Evolutionary conservation across 2,888 invertebrate genomes (phyloP).

Genomic region (Timema cristinae): DNA sequence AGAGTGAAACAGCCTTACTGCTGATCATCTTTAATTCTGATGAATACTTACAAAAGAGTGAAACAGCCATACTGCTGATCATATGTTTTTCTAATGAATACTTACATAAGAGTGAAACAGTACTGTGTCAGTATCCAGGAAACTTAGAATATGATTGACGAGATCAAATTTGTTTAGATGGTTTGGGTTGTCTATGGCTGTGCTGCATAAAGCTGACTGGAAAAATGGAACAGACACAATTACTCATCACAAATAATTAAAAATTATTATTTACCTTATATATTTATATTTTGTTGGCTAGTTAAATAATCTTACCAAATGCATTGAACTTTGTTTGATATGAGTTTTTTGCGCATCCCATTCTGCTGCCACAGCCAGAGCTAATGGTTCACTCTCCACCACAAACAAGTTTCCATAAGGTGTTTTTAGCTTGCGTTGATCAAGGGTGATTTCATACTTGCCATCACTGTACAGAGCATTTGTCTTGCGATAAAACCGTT

Average conservation of each 20-base stretch:
- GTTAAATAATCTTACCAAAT: conserved; percentile 60
- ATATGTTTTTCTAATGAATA: not conserved
- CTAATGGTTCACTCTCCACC: conserved; percentile 81
- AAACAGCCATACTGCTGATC: too few relatives aligned
- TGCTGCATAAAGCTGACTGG: conserved; percentile 84
- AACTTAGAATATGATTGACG: conserved; percentile 73
- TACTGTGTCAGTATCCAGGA: conserved; percentile 76
- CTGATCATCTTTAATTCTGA: too few relatives aligned
- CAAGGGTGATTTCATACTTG: conserved; percentile 81
- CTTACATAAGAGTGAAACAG: conserved; percentile 63
- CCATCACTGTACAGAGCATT: conserved; percentile 64
- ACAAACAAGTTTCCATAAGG: conserved; percentile 62
- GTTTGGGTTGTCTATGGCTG: conserved; percentile 89
- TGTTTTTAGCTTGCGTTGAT: conserved; percentile 85
- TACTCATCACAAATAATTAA: not conserved
- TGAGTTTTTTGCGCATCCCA: conserved; percentile 83
- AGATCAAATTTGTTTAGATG: conserved; percentile 70
- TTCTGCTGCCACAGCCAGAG: conserved; percentile 89
- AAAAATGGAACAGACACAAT: conserved; percentile 35
- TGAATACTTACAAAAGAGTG: too few relatives aligned
- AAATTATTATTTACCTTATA: not conserved
- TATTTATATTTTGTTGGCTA: not conserved
- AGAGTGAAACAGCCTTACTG: too few relatives aligned
- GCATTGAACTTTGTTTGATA: conserved; percentile 79
- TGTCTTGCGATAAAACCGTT: conserved; percentile 71